Evolutionary conservation across 2,888 invertebrate genomes (phyloP), one percentile per base, ranked within the genome.

Genomic region (Sepioteuthis lessoniana): DNA sequence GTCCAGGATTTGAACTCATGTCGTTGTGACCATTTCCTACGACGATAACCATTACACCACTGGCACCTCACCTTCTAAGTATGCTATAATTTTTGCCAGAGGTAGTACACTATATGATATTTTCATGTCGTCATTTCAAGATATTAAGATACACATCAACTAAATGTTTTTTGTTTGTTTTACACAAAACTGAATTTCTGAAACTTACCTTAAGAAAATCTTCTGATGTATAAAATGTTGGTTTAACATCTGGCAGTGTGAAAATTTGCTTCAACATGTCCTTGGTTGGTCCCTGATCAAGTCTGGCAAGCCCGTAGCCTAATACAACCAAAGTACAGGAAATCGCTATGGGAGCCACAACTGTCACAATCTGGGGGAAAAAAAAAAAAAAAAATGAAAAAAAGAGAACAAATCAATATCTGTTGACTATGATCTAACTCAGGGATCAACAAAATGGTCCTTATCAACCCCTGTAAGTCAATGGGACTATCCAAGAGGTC

Each of bases 271-370:
- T 93, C 16, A 96, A 95, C 94, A 96, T 96, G 21, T 94, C 94
- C 93, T 95, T 94, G 19, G 96, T 95, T 25, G 95, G 94, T n/a
- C 95, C 95, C 50, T 94, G 95, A 92, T 96, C 95, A 46, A 96
- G 95, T 91, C 96, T 95, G 93, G 95, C 95, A 93, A 96, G 96
- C 35, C 96, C 96, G 46, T 96, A 96, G 16, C 96, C 96, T 91
- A 96, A 94, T 38, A 96, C 96, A 16, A 96, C 95, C 91, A 96
- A 95, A 42, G 96, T 94, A 93, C 96, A 95, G 13, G 95, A 95
- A 21, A 96, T 94, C 91, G 96, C 96, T 28, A 95, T 95, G 47
- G 96, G 96, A 10, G 96, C 96, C 90, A 96, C 94, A 19, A 96
- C 93, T 94, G 96, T 96, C 94, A 96, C 93, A 28, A 96, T 95